Evolutionary conservation across 2,113 vertebrate genomes (phyloP), one percentile per base, ranked within the genome.

Genomic region (Otus sunia): DNA sequence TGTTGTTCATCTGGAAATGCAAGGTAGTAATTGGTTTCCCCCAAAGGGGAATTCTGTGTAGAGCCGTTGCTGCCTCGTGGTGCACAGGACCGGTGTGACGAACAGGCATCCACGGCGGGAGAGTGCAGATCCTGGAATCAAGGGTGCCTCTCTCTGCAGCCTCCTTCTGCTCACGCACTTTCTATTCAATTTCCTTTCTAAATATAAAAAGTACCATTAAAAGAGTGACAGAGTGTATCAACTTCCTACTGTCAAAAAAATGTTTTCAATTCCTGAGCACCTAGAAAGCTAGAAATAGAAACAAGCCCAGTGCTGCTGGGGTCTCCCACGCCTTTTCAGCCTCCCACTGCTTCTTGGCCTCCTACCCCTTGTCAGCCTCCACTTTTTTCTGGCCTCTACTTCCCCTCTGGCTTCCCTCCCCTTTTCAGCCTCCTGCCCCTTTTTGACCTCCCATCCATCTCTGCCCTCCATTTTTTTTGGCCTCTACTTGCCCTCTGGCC

Each of bases 21-120:
- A 53, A 50, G 15, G 53, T 6, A n/a, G 19, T 29, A 16, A 73
- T 58, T 53, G 76, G 68, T 74, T 90, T 37, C 43, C 60, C 43
- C 43, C 13, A 20, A 6, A 41, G 55, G 55, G 73, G 83, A 56
- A 43, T 74, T 56, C 53, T 15, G 10, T 0, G 0, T 5, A 37
- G 47, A 27, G 12, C 41, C 1, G 0, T 56, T 56, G 15, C 3
- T 3, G 53, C 21, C 37, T 21, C 1, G 4, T 10, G 50, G 25
- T 53, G 34, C 69, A 20, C 14, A 3, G 74, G 64, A 21, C 63
- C 1, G 0, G 22, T 49, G 14, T n/a, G 76, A 19, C 3, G 1
- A 47, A 23, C 30, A 15, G 6, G 14, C 29, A 10, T 12, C 66
- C 49, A 2, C 53, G 60, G 47, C 4, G 1, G 29, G 41, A 78